These are phyloP conservation scores for Synodontis membranacea DNA, from an alignment of 2,113 vertebrate genomes.

Conservation along the genomic window DNA sequence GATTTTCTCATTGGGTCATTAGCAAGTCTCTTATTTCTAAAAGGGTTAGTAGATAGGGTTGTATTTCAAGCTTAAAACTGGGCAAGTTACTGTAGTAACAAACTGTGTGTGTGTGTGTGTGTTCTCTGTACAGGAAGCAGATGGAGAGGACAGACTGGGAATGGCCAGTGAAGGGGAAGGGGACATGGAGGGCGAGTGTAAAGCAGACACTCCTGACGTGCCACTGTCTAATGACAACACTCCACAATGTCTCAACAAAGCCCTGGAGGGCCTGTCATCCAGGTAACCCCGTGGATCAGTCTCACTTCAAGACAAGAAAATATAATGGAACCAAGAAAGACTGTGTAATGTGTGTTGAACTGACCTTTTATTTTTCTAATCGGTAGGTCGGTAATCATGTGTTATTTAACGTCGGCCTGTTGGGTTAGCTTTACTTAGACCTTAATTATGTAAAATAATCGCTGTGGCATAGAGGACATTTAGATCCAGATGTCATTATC, in stretches of 20 bases:
- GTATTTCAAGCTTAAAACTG: neutral
- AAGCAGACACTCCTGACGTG: conserved; percentile 76
- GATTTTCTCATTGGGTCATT: neutral
- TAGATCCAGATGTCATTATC: neutral
- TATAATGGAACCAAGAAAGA: neutral
- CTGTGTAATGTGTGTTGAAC: neutral
- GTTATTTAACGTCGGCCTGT: neutral
- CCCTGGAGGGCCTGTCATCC: conserved; percentile 89
- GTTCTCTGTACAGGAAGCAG: conserved; percentile 77
- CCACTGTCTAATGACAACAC: conserved; percentile 84
- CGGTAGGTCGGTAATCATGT: neutral
- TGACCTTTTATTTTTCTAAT: neutral
- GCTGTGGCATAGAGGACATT: neutral
- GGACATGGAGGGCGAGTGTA: conserved; percentile 77
- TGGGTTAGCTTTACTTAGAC: neutral
- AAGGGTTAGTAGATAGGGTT: neutral
- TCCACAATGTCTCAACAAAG: conserved; percentile 90
- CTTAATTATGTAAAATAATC: neutral
- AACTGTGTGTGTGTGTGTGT: conserved; percentile 19
- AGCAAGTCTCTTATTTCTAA: no score
- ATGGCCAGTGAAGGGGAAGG: conserved; percentile 73
- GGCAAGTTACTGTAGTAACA: neutral
- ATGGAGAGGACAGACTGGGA: conserved; percentile 80
- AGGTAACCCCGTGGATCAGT: conserved; percentile 77
- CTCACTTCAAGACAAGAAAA: neutral